Evolutionary conservation across 1,140 invertebrate genomes (phyloP).

Genomic region (Hypothenemus hampei): DNA sequence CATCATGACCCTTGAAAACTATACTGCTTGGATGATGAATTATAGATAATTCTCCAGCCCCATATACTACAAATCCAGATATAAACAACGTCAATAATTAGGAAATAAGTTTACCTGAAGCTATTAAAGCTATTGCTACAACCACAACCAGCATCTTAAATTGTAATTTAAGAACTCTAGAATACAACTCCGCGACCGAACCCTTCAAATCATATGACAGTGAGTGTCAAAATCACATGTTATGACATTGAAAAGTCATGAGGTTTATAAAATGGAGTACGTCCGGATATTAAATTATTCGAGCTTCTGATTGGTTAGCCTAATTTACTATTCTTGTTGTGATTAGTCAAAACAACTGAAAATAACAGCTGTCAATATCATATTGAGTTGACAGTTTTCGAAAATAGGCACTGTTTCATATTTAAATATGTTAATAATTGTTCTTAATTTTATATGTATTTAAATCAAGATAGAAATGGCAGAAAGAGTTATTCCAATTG

Average conservation of each 20-base stretch:
- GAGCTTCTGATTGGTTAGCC: neutral
- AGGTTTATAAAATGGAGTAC: neutral
- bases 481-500: constrained; percentile 30
- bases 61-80: constrained; percentile 51
- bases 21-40: constrained; percentile 61
- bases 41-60: constrained; percentile 61
- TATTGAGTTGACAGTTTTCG: too few species aligned
- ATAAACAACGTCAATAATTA: neutral
- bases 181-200: neutral
- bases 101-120: constrained; percentile 4
- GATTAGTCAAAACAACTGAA: too few species aligned
- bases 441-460: too few species aligned
- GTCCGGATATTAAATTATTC: neutral
- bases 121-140: neutral
- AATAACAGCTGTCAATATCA: too few species aligned
- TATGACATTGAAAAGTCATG: neutral
- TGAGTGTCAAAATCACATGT: constrained; percentile 11
- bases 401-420: too few species aligned
- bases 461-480: constrained; percentile 15
- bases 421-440: too few species aligned
- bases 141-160: constrained; percentile 2
- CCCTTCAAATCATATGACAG: constrained; percentile 19
- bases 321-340: too few species aligned
- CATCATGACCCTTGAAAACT: constrained; percentile 58
- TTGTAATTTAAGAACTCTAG: neutral